Conservation (phyloP, 1,140 invertebrate genomes). For the Plutomurus gul region DNA sequence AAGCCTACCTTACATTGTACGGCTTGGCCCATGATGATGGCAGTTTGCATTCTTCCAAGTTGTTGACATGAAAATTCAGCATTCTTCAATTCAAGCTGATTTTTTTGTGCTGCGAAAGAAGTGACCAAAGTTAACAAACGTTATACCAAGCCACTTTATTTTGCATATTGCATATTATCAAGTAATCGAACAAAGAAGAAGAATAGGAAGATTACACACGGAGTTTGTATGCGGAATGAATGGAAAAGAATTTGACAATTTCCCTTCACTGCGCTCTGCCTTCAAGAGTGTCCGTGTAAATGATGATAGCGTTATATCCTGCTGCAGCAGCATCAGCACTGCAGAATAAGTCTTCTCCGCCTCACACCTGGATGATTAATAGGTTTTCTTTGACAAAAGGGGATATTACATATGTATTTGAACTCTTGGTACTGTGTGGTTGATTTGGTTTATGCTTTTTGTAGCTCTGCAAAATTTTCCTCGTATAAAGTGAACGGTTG, state of each 20-base stretch:
- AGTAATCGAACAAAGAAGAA: neutral
- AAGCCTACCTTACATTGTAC: too few species aligned
- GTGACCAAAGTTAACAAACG: neutral
- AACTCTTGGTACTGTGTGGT: conserved; percentile 12
- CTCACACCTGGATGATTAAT: neutral
- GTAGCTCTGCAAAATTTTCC: neutral
- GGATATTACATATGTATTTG: conserved; percentile 7
- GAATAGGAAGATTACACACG: too few species aligned
- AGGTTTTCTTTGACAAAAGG: neutral
- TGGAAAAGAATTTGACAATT: too few species aligned
- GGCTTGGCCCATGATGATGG: too few species aligned
- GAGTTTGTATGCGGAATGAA: too few species aligned
- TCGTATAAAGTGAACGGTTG: neutral
- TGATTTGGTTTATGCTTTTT: conserved; percentile 7
- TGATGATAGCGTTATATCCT: too few species aligned
- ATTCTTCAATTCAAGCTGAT: conserved; percentile 7
- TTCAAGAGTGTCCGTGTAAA: too few species aligned
- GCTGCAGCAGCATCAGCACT: too few species aligned
- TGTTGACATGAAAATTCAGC: neutral
- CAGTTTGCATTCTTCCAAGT: too few species aligned
- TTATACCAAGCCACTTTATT: neutral
- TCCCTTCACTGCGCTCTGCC: too few species aligned
- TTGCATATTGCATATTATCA: neutral
- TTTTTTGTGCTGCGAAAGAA: neutral
- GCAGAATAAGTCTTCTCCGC: too few species aligned